Evolutionary conservation across 2,888 invertebrate species (phyloP), one percentile per base, ranked within the genome.

Genomic region (Polietes domitor): DNA sequence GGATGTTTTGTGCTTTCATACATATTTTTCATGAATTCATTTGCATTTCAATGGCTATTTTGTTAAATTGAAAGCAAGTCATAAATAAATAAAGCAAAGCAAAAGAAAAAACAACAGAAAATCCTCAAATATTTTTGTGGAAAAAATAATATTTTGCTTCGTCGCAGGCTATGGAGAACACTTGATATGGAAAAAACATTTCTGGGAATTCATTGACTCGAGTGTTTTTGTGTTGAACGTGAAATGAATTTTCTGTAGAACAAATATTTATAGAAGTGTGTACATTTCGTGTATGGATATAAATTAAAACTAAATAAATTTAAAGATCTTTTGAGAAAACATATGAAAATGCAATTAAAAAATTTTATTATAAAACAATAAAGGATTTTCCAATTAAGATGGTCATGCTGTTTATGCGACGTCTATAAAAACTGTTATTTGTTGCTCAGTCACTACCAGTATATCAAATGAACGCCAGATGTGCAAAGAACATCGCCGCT

Each of bases 31-130:
- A 26, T 24, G 32, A 63, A 65, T 65, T 65, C 41, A 65, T 41
- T 65, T 65, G 65, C 32, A 65, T 63, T 63, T 63, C 32, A 63
- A 63, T 63, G 21, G 63, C 32, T 32, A 32, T 63, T 63, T 32
- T 32, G 63, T 15, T 32, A 19, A 65, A 65, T 65, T 65, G 21
- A 65, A 65, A 65, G 9, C 10, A 65, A 65, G 17, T 41, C 19
- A 37, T 41, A 65, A 65, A 17, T 65, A 65, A 65, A 17, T 65
- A 17, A 63, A 53, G 53, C 17, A 37, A 65, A 41, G 1, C 37
- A 65, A 37, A 65, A 41, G 9, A 37, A 61, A 53, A 1, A 61
- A 61, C 10, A 55, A 55, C 9, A 55, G 6, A 21, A 21, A 55
- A 55, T 5, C 2, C 2, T 17, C 17, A 55, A 21, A 55, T 55